phyloP scores from a whole-genome alignment of 2,888 invertebrate species.

The Physocephala rufipes region DNA sequence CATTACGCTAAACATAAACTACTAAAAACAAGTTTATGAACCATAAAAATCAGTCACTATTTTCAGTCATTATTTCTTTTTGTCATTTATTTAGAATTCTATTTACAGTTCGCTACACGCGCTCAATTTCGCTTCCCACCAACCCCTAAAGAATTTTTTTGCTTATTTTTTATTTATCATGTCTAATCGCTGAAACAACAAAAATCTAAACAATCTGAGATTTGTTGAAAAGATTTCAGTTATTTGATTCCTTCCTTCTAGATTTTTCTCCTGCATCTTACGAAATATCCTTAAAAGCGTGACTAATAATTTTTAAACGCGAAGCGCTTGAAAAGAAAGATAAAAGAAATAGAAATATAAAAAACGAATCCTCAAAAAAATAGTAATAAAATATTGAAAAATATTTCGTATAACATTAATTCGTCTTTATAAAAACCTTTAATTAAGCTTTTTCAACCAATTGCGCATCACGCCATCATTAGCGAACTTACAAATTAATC shows the following conservation, averaged over 20 bases:
- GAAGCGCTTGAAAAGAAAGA: too few species aligned
- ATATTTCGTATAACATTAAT: too few species aligned
- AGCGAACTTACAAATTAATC: too few species aligned
- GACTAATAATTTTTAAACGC: too few species aligned
- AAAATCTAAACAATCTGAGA: slow-evolving; percentile 23
- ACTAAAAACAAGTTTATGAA: not conserved
- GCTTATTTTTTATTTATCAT: slow-evolving; percentile 11
- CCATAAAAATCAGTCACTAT: not conserved
- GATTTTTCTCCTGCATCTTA: too few species aligned
- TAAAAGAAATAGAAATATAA: too few species aligned
- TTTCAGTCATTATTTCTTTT: slow-evolving; percentile 9
- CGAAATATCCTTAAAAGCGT: too few species aligned
- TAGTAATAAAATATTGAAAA: too few species aligned
- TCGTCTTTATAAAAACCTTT: too few species aligned
- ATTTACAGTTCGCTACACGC: not conserved
- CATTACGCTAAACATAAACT: not conserved
- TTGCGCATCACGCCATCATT: too few species aligned
- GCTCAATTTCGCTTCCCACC: not conserved
- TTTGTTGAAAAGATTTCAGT: slow-evolving; percentile 21
- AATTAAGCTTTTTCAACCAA: too few species aligned
- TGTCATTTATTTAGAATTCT: slow-evolving; percentile 9
- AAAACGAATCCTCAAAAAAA: too few species aligned
- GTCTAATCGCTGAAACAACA: slow-evolving; percentile 18
- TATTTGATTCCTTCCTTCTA: not conserved
- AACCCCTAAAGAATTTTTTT: not conserved